Percentiles rank a stretch among this genome's conserved stretches.
Evolutionary conservation across 1,140 invertebrate genomes (phyloP).

Genomic region (Drosophila biarmipes): DNA sequence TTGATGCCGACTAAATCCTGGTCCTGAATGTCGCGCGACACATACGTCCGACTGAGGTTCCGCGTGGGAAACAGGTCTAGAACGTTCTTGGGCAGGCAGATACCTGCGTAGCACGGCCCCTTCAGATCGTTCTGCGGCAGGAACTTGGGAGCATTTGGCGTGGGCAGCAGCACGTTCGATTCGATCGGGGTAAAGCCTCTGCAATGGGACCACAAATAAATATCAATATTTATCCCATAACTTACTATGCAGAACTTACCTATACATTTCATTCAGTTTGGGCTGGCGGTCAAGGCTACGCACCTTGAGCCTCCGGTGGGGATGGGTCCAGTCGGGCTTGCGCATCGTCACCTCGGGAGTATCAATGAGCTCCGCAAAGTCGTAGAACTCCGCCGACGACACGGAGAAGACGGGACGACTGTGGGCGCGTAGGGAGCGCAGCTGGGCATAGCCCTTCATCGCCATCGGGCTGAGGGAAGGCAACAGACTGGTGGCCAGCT

Average conservation of each 20-base stretch:
- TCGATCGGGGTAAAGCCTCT: constrained; percentile 69
- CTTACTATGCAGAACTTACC: constrained; percentile 49
- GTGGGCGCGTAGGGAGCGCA: constrained; percentile 89
- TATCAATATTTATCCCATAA: neutral
- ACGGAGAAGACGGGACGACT: constrained; percentile 85
- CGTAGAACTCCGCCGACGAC: constrained; percentile 71
- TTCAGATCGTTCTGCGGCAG: constrained; percentile 67
- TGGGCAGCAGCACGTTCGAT: constrained; percentile 66
- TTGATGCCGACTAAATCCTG: constrained; percentile 72
- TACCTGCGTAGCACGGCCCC: constrained; percentile 85
- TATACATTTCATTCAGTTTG: constrained; percentile 55
- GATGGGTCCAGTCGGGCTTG: constrained; percentile 68
- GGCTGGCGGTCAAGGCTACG: constrained; percentile 74
- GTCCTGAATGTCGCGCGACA: constrained; percentile 81
- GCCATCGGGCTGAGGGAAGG: constrained; percentile 87
- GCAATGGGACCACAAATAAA: neutral
- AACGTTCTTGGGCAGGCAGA: constrained; percentile 90
- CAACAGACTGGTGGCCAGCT: constrained; percentile 55
- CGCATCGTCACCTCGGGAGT: constrained; percentile 57
- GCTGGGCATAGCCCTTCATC: constrained; percentile 92
- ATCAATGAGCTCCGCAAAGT: constrained; percentile 70
- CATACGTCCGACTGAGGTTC: constrained; percentile 74
- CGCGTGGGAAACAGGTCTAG: constrained; percentile 88
- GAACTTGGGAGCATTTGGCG: constrained; percentile 70
- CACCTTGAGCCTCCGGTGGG: constrained; percentile 67